A percentile compares a stretch with the other conserved stretches of the same genome.
phyloP scores from a whole-genome alignment of 2,888 invertebrate genomes.

The Apodemia hepburni region DNA sequence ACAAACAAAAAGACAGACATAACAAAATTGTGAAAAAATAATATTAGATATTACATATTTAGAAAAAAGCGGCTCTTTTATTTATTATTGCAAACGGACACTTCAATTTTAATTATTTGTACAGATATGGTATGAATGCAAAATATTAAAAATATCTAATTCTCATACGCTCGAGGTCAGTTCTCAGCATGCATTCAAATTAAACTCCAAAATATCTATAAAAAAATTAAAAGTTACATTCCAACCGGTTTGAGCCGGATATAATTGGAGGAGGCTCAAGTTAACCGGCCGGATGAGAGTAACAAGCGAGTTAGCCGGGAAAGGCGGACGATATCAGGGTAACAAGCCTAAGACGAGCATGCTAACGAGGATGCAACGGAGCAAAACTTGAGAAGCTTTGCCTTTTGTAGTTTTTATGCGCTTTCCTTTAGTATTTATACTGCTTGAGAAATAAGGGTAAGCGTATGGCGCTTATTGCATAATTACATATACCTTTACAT shows the following conservation, averaged over 20 bases:
- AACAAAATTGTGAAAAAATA: too few relatives aligned
- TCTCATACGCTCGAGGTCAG: too few relatives aligned
- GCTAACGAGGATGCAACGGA: constrained; percentile 33
- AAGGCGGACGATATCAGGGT: constrained; percentile 42
- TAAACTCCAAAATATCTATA: constrained; percentile 1
- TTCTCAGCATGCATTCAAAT: not conserved
- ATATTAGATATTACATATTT: too few relatives aligned
- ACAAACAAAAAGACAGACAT: too few relatives aligned
- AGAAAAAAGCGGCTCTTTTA: too few relatives aligned
- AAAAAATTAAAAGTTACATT: constrained; percentile 53
- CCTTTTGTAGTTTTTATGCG: constrained; percentile 25
- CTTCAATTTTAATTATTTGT: too few relatives aligned
- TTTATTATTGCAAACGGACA: too few relatives aligned
- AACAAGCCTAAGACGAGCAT: constrained; percentile 44
- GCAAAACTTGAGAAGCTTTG: constrained; percentile 26
- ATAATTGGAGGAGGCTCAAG: constrained; percentile 75
- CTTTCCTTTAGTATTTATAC: constrained; percentile 4
- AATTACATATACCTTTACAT: not conserved
- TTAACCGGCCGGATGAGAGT: constrained; percentile 66
- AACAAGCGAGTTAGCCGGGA: constrained; percentile 60
- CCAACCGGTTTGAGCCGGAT: constrained; percentile 60
- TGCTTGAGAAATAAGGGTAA: not conserved
- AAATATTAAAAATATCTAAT: too few relatives aligned
- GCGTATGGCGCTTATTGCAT: not conserved
- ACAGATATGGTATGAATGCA: too few relatives aligned